Evolutionary conservation across 92 coral and sea anemone species (phyloP).

Genomic region (Zoanthus gigantus): DNA sequence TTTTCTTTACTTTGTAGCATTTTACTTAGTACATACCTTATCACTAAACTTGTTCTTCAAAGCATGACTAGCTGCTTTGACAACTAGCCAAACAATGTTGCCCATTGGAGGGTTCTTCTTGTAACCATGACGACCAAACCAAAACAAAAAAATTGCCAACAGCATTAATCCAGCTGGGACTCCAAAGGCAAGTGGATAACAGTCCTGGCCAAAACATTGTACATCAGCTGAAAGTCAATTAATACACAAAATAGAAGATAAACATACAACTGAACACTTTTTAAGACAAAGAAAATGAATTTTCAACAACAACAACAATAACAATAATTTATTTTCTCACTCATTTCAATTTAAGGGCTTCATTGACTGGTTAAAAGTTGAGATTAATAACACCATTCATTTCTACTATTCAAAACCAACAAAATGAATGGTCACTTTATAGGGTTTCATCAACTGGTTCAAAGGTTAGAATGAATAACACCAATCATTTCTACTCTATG

Average conservation of each 20-base stretch:
- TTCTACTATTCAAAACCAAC: no score
- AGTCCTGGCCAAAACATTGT: conserved; percentile 70
- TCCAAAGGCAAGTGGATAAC: conserved; percentile 85
- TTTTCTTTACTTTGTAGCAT: background rate
- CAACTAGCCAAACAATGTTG: conserved; percentile 77
- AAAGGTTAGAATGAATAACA: no score
- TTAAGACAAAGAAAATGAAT: no score
- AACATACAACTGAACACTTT: background rate
- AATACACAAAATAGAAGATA: background rate
- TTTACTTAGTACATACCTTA: no score
- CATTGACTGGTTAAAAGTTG: no score
- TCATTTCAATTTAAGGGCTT: no score
- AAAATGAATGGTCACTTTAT: no score
- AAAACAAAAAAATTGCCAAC: conserved; percentile 76
- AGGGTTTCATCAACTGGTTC: no score
- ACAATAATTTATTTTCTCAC: no score
- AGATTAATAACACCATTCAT: no score
- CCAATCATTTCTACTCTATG: no score
- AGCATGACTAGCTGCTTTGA: conserved; percentile 76
- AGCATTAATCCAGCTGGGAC: conserved; percentile 81
- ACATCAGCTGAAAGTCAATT: conserved; percentile 68
- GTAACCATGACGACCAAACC: conserved; percentile 87
- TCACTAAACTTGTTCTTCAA: conserved; percentile 63
- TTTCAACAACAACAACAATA: no score
- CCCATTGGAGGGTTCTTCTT: conserved; percentile 78